phyloP scores from a whole-genome alignment of 2,113 vertebrate genomes.

The Erythrocercus mccallii region DNA sequence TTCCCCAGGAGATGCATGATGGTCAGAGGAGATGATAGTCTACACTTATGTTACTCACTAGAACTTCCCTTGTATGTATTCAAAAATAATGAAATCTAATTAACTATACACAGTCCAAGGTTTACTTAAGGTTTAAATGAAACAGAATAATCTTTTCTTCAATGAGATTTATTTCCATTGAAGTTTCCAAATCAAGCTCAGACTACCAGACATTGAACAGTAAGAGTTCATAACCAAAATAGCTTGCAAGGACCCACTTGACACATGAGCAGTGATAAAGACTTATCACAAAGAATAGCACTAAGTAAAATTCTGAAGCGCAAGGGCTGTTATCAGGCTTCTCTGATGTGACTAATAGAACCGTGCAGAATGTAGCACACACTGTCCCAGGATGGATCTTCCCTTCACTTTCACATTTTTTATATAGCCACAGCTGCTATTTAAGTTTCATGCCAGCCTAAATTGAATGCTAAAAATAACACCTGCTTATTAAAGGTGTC shows the following conservation, averaged over 20 bases:
- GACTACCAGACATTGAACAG: not conserved
- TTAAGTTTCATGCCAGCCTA: not conserved
- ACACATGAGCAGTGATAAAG: not conserved
- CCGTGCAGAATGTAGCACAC: rapidly evolving
- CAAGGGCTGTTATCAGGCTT: not conserved
- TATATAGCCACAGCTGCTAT: not conserved
- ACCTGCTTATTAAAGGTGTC: not conserved
- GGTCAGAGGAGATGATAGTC: not conserved
- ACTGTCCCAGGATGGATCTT: not conserved
- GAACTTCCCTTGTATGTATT: not conserved
- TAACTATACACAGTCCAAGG: not conserved
- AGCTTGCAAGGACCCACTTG: not conserved
- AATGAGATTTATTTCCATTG: not conserved
- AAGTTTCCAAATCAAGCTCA: not conserved
- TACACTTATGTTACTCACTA: not conserved
- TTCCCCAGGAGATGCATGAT: not conserved
- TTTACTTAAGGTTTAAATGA: not conserved
- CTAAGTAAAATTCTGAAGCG: not conserved
- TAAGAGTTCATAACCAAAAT: not conserved
- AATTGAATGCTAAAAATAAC: not conserved
- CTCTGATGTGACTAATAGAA: not conserved
- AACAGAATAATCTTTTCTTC: not conserved
- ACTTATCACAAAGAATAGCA: not conserved
- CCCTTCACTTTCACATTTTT: not conserved
- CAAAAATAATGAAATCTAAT: not conserved